phyloP scores from a whole-genome alignment of 1,140 invertebrate species.

The Ostrea denselamellosa region DNA sequence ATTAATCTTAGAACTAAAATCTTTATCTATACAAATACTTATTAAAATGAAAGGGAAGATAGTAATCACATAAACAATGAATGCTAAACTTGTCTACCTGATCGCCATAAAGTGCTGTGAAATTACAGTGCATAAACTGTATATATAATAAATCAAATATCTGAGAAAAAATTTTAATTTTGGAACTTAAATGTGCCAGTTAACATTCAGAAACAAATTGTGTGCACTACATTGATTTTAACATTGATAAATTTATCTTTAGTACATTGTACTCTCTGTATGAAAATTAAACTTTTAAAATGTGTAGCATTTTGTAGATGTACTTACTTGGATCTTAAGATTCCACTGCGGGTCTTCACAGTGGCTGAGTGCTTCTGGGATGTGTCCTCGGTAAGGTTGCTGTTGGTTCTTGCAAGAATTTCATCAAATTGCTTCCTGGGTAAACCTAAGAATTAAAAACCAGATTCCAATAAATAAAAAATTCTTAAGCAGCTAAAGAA shows the following conservation, averaged over 20 bases:
- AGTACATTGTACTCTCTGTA: no score
- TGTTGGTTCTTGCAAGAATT: constrained; percentile 68
- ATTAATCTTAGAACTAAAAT: background rate
- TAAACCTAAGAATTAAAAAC: constrained; percentile 60
- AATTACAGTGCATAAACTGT: constrained; percentile 16
- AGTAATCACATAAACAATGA: background rate
- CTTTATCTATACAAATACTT: background rate
- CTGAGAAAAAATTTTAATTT: no score
- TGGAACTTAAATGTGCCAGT: no score
- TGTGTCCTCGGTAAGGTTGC: constrained; percentile 56
- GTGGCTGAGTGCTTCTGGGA: constrained; percentile 52
- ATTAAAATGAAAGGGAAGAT: background rate
- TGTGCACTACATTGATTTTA: no score
- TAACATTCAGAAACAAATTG: no score
- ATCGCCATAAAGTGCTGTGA: background rate
- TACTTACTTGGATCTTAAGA: constrained; percentile 70
- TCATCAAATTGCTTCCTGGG: constrained; percentile 76
- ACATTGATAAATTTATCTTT: no score
- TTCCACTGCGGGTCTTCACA: constrained; percentile 66
- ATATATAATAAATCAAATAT: background rate
- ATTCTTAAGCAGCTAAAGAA: no score
- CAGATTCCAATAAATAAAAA: no score
- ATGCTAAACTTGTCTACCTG: background rate
- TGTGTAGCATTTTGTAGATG: background rate
- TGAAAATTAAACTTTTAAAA: background rate